phyloP scores from a whole-genome alignment of 64 coral and sea anemone species.

The Catalaphyllia jardinei region DNA sequence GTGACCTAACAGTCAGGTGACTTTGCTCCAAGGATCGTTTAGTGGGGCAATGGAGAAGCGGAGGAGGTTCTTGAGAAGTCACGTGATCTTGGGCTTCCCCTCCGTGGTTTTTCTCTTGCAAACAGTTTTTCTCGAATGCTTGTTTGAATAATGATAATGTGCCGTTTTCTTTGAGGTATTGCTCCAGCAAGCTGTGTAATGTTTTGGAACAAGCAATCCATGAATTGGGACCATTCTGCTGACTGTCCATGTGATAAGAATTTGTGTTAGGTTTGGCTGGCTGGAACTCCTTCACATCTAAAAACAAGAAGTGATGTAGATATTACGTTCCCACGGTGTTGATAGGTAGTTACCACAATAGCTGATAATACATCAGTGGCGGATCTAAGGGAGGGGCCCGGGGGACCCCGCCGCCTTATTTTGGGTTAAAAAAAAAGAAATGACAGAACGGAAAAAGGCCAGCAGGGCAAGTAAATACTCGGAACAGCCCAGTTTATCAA shows the following conservation, averaged over 20 bases:
- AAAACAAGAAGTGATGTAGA: too few relatives aligned
- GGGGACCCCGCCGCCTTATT: too few relatives aligned
- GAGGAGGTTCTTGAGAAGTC: constrained; percentile 1
- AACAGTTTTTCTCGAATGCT: too few relatives aligned
- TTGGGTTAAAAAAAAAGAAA: too few relatives aligned
- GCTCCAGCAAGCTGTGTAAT: not conserved
- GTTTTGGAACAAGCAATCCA: not conserved
- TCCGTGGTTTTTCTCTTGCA: not conserved
- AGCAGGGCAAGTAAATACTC: too few relatives aligned
- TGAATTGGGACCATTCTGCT: not conserved
- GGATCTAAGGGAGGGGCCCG: too few relatives aligned
- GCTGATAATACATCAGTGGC: too few relatives aligned
- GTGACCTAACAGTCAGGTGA: not conserved
- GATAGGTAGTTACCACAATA: too few relatives aligned
- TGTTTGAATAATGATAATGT: not conserved
- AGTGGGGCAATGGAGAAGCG: constrained; percentile 12
- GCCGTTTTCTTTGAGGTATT: not conserved
- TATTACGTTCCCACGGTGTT: too few relatives aligned
- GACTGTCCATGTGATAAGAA: not conserved
- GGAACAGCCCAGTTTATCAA: too few relatives aligned
- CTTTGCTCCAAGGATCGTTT: constrained; percentile 24
- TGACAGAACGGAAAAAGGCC: too few relatives aligned
- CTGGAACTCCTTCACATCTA: not conserved
- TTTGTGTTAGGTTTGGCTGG: not conserved
- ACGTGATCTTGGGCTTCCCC: not conserved